Conservation (phyloP, 2,113 vertebrate species). For the Saccopteryx bilineata region DNA sequence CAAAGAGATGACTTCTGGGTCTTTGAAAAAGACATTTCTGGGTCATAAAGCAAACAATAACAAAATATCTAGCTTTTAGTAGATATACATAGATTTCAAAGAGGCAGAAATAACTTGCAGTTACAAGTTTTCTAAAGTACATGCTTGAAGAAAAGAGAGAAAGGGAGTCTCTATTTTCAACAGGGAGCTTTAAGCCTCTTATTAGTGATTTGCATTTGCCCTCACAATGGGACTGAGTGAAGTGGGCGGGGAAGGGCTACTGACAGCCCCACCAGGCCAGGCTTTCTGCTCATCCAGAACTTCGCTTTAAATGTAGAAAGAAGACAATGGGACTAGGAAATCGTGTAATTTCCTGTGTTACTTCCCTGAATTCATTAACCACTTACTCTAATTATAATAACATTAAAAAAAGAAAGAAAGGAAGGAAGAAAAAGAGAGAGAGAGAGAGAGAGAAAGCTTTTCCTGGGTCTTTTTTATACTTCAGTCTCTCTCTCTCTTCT, state of each 20-base stretch:
- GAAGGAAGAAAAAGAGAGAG: background rate
- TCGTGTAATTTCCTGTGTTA: background rate
- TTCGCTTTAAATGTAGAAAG: background rate
- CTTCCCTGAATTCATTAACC: background rate
- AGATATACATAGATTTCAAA: background rate
- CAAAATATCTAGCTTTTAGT: background rate
- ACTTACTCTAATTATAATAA: background rate
- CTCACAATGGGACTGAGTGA: background rate
- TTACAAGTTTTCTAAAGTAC: background rate
- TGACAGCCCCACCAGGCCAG: background rate
- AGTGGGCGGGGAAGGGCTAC: background rate
- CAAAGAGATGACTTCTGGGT: background rate
- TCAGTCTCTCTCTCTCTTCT: background rate
- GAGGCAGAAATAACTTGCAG: background rate
- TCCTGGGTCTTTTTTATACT: background rate
- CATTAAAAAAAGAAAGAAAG: no score
- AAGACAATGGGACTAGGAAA: background rate
- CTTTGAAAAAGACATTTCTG: slow-evolving; percentile 17
- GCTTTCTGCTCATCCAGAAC: background rate
- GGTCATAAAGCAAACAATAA: background rate
- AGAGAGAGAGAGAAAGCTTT: background rate
- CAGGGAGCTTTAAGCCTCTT: background rate
- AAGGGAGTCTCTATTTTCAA: background rate
- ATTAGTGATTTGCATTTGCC: background rate
- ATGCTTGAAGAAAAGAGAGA: background rate